Evolutionary conservation across 2,797 vertebrate species (phyloP).

Genomic region (Coilia nasus): DNA sequence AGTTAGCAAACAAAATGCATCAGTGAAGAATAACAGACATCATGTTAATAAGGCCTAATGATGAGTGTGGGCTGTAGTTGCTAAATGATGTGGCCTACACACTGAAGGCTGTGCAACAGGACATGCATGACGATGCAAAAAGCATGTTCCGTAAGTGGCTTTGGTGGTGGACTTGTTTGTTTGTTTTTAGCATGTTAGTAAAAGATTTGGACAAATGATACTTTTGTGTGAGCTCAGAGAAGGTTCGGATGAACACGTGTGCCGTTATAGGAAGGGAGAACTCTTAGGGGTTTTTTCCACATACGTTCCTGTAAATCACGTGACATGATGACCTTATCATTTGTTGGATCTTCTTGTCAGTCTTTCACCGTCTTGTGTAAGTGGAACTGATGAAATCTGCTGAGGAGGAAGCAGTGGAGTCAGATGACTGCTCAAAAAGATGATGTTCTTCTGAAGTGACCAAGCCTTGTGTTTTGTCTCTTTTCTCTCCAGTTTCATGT

Average conservation of each 20-base stretch:
- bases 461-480: slow-evolving; percentile 26
- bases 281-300: no score
- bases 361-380: no score
- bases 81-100: background rate
- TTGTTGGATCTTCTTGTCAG: no score
- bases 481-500: slow-evolving; percentile 85
- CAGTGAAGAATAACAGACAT: background rate
- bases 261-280: no score
- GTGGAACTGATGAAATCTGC: background rate
- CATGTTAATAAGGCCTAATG: background rate
- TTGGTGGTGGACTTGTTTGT: background rate
- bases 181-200: no score
- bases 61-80: background rate
- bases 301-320: no score
- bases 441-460: slow-evolving; percentile 18
- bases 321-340: no score
- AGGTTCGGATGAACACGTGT: no score
- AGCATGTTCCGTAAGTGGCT: background rate
- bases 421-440: background rate
- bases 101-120: background rate
- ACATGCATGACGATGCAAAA: background rate
- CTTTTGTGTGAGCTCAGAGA: no score
- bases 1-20: background rate
- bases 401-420: background rate
- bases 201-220: background rate